These are phyloP conservation scores for Lepidurus packardi DNA, from an alignment of 1,140 invertebrate species.

Conservation along the genomic window DNA sequence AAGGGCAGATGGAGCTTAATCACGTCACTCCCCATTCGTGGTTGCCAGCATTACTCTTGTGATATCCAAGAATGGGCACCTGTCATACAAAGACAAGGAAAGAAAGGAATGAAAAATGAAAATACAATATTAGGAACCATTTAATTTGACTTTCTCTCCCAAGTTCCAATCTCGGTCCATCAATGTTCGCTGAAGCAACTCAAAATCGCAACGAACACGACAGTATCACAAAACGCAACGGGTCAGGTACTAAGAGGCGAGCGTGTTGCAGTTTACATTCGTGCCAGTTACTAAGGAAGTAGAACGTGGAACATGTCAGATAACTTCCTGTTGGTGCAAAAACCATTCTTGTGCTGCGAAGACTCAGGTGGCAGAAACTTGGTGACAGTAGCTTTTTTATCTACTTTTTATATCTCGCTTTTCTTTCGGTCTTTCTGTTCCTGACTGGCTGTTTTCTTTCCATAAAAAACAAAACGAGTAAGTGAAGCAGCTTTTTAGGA, in stretches of 20 bases:
- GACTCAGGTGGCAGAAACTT: neutral
- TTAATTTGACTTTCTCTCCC: neutral
- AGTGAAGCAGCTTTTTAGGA: neutral
- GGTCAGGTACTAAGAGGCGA: neutral
- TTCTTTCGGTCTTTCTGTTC: neutral
- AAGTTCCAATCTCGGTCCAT: neutral
- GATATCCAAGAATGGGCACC: neutral
- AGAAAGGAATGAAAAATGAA: neutral
- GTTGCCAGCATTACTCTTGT: neutral
- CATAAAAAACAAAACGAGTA: neutral
- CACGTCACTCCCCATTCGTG: slow-evolving; percentile 13
- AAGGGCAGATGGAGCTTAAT: neutral
- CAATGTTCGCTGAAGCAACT: neutral
- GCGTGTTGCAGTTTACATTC: neutral
- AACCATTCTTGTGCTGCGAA: neutral
- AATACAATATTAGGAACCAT: too few relatives aligned
- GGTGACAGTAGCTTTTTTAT: neutral
- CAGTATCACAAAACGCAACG: neutral
- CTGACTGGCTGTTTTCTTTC: neutral
- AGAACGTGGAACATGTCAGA: neutral
- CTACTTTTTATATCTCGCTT: neutral
- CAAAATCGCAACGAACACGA: neutral
- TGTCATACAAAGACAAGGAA: neutral
- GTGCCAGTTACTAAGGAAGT: neutral
- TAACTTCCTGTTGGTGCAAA: slow-evolving; percentile 14